These are phyloP conservation scores for Paramisgurnus dabryanus DNA, from an alignment of 2,113 vertebrate genomes.

Conservation along the genomic window DNA sequence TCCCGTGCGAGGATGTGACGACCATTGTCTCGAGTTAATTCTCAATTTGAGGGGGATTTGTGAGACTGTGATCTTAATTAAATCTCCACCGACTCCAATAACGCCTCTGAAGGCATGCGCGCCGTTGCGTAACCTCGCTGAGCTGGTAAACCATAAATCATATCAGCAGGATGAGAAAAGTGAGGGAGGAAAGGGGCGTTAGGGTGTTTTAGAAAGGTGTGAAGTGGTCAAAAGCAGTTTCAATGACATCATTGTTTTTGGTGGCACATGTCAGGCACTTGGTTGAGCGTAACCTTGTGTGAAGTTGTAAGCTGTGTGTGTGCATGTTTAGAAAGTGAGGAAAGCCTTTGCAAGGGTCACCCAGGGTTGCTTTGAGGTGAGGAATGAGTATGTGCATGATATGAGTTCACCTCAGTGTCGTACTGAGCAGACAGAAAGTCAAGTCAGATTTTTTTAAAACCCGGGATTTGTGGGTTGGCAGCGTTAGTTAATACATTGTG, in stretches of 20 bases:
- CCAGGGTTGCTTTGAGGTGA: background rate
- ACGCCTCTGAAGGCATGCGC: conserved; percentile 85
- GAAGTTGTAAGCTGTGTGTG: conserved; percentile 2
- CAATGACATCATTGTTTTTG: background rate
- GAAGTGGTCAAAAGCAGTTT: conserved; percentile 8
- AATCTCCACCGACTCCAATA: conserved; percentile 93
- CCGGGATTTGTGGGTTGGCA: background rate
- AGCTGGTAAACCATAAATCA: conserved; percentile 85
- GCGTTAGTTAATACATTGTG: background rate
- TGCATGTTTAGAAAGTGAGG: background rate
- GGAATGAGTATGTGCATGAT: background rate
- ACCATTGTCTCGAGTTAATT: conserved; percentile 89
- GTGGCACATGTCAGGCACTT: conserved; percentile 5
- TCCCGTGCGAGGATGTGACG: conserved; percentile 81
- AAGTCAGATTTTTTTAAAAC: background rate
- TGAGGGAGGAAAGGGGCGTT: background rate
- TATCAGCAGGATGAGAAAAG: conserved; percentile 14
- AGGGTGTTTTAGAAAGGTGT: background rate
- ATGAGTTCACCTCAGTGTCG: background rate
- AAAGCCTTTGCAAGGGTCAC: conserved; percentile 14
- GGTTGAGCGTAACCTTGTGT: background rate
- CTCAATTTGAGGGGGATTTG: conserved; percentile 92
- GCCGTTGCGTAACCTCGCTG: conserved; percentile 83
- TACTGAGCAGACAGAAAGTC: background rate
- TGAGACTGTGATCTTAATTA: conserved; percentile 96